These are phyloP conservation scores for Lasioglossum marginatum DNA, from an alignment of 2,888 invertebrate species.

Conservation along the genomic window DNA sequence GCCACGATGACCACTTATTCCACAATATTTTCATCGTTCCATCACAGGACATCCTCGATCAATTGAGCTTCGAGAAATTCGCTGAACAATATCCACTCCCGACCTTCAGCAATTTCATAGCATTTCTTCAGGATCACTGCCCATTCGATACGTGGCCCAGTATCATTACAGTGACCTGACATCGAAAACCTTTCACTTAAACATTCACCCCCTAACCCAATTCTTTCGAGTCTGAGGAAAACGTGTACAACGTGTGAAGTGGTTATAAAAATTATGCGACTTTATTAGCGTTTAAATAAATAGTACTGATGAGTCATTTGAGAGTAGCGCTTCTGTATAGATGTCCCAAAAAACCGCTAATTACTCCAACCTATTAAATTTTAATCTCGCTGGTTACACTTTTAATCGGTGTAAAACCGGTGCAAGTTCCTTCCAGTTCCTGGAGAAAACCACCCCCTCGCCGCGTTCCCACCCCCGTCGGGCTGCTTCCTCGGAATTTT, in stretches of 20 bases:
- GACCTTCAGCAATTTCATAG: background rate
- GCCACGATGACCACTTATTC: background rate
- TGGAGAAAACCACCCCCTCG: slow-evolving; percentile 6
- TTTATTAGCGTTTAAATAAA: background rate
- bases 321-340: background rate
- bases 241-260: background rate
- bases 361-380: background rate
- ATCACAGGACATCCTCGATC: background rate
- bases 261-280: background rate
- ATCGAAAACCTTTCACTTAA: background rate
- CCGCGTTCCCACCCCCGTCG: background rate
- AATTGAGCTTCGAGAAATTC: background rate
- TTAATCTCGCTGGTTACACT: background rate
- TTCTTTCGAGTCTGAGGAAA: background rate
- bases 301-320: too few species aligned
- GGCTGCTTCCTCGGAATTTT: slow-evolving; percentile 11
- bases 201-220: background rate
- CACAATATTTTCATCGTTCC: background rate
- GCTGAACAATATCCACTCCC: background rate
- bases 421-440: background rate
- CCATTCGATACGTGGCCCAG: background rate
- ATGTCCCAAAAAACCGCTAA: background rate
- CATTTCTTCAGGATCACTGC: background rate
- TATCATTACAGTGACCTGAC: background rate
- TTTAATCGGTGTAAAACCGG: background rate